A percentile compares a stretch with the other conserved stretches of the same genome.
phyloP scores from a whole-genome alignment of 2,113 vertebrate species.

The Gadus chalcogrammus region DNA sequence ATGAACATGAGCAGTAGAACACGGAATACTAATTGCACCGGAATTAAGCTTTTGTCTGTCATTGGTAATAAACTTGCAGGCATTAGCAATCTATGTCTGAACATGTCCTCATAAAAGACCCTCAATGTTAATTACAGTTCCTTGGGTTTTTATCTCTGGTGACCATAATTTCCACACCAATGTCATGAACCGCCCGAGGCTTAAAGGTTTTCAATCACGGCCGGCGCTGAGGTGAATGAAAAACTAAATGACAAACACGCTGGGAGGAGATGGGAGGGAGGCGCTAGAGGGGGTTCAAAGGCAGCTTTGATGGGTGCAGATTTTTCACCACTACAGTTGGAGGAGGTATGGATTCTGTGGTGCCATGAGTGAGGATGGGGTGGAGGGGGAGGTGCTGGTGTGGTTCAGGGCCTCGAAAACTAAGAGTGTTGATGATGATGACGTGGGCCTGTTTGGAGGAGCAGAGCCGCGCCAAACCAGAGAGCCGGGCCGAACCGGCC shows the following conservation, averaged over 20 bases:
- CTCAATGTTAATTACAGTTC: slow-evolving; percentile 21
- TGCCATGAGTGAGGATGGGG: slow-evolving; percentile 2
- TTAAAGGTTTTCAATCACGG: neutral
- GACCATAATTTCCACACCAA: slow-evolving; percentile 31
- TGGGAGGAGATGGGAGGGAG: neutral
- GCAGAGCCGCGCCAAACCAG: slow-evolving; percentile 20
- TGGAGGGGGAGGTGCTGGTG: slow-evolving; percentile 30
- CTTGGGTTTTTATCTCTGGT: slow-evolving; percentile 14
- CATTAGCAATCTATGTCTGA: slow-evolving; percentile 4
- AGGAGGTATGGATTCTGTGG: slow-evolving; percentile 21
- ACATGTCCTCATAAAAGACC: slow-evolving; percentile 15
- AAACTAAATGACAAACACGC: slow-evolving; percentile 25
- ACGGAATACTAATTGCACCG: slow-evolving; percentile 13
- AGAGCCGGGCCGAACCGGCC: slow-evolving; percentile 33
- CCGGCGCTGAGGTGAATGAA: slow-evolving; percentile 6
- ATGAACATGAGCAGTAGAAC: neutral
- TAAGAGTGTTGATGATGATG: slow-evolving; percentile 36
- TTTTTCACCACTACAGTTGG: slow-evolving; percentile 30
- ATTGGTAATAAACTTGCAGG: neutral
- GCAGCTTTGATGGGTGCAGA: slow-evolving; percentile 7
- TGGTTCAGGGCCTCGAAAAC: slow-evolving; percentile 47
- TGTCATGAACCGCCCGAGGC: slow-evolving; percentile 24
- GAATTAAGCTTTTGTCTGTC: slow-evolving; percentile 5
- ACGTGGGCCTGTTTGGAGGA: slow-evolving; percentile 36
- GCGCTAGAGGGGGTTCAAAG: neutral